Evolutionary conservation across 2,113 vertebrate species (phyloP), one percentile per base, ranked within the genome.

Genomic region (Nyctereutes procyonoides): DNA sequence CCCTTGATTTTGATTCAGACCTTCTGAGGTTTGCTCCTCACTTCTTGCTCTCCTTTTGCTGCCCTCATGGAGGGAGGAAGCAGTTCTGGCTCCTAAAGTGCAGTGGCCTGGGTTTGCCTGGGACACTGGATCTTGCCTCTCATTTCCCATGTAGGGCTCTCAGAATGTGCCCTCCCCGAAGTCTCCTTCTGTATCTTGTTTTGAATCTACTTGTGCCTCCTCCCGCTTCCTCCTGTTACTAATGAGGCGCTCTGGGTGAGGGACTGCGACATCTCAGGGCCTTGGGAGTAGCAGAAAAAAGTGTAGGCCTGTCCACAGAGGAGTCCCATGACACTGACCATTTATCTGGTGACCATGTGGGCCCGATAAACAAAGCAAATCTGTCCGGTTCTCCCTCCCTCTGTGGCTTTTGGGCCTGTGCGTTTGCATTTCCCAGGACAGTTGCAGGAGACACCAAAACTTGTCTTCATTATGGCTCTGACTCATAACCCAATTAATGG

Each of bases 401-500:
- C 79, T 90, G 71, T 94, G 91, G 95, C 9, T 97, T 97, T 60
- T 87, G n/a, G 65, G 87, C n/a, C 81, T 82, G n/a, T 83, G 60
- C 4, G 19, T 86, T 53, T 96, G 93, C 79, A 79, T 98, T 96
- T 98, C 96, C 95, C 96, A 94, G 80, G 93, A 96, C 38, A 96
- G 63, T 94, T 97, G 73, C 38, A 76, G 19, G 90, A 98, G 97
- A 98, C 82, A 97, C 77, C 96, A 96, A 95, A 98, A 98, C 97
- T 98, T 90, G 93, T 98, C 97, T 98, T 98, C 97, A 98, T 98
- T 98, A 98, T 28, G 80, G 96, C 95, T 98, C 87, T 98, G 98
- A 98, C 97, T 98, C 97, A 98, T 93, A 98, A 97, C 96, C 96
- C 96, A 98, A 97, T 98, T 98, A 98, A 98, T 98, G 98, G 86